Conservation (phyloP, 2,888 invertebrate genomes). For the Drosophila austrosaltans region DNA sequence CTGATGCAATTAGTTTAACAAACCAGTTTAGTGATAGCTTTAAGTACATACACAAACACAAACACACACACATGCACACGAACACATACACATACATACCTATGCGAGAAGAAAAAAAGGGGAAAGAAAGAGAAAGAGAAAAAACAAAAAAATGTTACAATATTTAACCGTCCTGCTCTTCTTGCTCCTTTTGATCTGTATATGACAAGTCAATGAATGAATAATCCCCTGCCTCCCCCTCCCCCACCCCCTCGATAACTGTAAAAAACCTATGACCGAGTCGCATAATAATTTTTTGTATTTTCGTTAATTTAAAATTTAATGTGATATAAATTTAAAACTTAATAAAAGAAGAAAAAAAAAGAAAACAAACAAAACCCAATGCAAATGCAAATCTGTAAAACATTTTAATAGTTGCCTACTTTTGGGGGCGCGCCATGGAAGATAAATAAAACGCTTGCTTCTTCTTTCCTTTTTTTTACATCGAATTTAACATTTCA, state of each 20-base stretch:
- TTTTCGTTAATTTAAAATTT: constrained; percentile 75
- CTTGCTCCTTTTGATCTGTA: constrained; percentile 3
- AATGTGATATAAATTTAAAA: constrained; percentile 80
- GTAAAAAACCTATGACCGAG: constrained; percentile 52
- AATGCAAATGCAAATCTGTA: background rate
- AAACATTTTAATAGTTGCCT: background rate
- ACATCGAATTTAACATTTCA: constrained; percentile 72
- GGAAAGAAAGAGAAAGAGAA: constrained; percentile 8
- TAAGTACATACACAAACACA: constrained; percentile 46
- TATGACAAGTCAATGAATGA: constrained; percentile 16
- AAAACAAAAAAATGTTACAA: background rate
- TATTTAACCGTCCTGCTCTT: constrained; percentile 2
- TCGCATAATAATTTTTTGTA: constrained; percentile 66
- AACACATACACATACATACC: background rate
- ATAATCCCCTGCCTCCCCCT: background rate
- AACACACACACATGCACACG: background rate
- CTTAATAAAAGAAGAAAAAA: constrained; percentile 52
- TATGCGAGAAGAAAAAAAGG: background rate
- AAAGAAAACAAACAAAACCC: background rate
- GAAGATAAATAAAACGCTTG: background rate
- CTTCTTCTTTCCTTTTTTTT: constrained; percentile 34
- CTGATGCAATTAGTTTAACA: constrained; percentile 77
- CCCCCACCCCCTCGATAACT: constrained; percentile 28
- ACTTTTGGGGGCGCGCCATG: background rate
- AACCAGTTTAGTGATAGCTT: constrained; percentile 62